Evolutionary conservation across 2,797 vertebrate genomes (phyloP).

Genomic region (Loris lydekkerianus): DNA sequence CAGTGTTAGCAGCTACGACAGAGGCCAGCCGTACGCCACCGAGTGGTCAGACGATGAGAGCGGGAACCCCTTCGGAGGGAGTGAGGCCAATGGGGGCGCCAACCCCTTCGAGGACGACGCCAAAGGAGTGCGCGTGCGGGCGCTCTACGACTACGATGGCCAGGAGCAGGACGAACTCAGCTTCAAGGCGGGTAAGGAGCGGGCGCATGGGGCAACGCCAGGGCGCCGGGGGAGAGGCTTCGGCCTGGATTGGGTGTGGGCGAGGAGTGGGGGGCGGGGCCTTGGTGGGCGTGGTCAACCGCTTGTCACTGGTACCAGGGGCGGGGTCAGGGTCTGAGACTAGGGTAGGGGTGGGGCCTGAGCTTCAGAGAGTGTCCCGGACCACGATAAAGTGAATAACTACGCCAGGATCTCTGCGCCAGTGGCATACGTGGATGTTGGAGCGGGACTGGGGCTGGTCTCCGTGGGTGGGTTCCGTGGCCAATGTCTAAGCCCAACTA

Average conservation of each 20-base stretch:
- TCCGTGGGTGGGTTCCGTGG: background rate
- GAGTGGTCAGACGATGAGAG: constrained; percentile 99
- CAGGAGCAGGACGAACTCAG: constrained; percentile 98
- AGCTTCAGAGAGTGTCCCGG: background rate
- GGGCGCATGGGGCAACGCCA: fast-evolving
- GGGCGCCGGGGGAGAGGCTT: background rate
- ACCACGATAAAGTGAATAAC: background rate
- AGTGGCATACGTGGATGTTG: background rate
- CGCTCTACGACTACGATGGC: constrained; percentile 98
- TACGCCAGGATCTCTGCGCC: background rate
- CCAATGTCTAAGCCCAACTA: background rate
- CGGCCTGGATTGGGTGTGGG: background rate
- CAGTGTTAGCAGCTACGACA: constrained; percentile 98
- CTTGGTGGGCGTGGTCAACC: background rate
- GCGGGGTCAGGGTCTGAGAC: background rate
- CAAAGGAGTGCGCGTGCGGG: constrained; percentile 94
- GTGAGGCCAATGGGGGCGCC: constrained; percentile 93
- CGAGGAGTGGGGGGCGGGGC: background rate
- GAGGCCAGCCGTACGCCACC: constrained; percentile 94
- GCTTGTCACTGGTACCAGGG: too few relatives aligned
- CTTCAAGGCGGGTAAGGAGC: constrained; percentile 95
- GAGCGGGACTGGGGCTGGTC: background rate
- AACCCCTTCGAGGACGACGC: constrained; percentile 97
- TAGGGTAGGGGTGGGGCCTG: background rate
- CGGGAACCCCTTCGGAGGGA: constrained; percentile 92